Base-by-base conservation (phyloP, 2,113 vertebrate genomes). In the Rousettus leschenaultii region DNA sequence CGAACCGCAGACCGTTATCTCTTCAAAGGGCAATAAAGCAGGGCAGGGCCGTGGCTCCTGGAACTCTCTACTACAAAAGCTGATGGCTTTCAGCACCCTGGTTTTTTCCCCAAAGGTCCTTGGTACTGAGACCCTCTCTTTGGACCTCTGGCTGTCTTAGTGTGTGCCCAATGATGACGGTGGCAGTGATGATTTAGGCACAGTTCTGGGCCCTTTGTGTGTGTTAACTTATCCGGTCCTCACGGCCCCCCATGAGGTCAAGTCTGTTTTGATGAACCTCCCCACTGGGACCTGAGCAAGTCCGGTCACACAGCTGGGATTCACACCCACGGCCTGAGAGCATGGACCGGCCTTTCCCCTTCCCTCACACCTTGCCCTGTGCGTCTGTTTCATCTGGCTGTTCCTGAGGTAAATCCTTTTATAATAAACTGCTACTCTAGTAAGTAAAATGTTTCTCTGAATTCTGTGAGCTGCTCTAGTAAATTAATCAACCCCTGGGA, bases 161-260 rank as follows among this genome's bases (percentile, higher is more conserved):
- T 0, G 0, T 3, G 51, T 70, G 28, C 5, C 71, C 21, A 24
- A 0, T 10, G 57, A 22, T 33, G 33, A 35, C 0, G 0, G 68
- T 14, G 61, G 8, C 43, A 8, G 19, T 0, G 7, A 63, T 45
- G 53, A 40, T 19, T 5, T 35, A 13, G 61, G 35, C 33, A n/a
- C 3, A 24, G 51, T 30, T 24, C 61, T 26, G 35, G 59, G 26
- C 14, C 77, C 65, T 55, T 5, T 1, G 0, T 33, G 71, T 7
- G 4, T 7, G 3, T 0, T 15, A 28, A 30, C 78, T 14, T 43
- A 6, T 21, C 7, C 35, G 6, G 43, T 28, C 80, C 57, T 38
- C 55, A 63, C 3, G 6, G 57, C 24, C 22, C 33, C 78, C n/a
- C 2, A 2, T 0, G 24, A 26, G 22, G 77, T 13, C 26, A 7